A percentile compares a stretch with the other conserved stretches of the same genome.
These are phyloP conservation scores for Chiloscyllium plagiosum DNA, from an alignment of 2,113 vertebrate genomes.

Conservation along the genomic window DNA sequence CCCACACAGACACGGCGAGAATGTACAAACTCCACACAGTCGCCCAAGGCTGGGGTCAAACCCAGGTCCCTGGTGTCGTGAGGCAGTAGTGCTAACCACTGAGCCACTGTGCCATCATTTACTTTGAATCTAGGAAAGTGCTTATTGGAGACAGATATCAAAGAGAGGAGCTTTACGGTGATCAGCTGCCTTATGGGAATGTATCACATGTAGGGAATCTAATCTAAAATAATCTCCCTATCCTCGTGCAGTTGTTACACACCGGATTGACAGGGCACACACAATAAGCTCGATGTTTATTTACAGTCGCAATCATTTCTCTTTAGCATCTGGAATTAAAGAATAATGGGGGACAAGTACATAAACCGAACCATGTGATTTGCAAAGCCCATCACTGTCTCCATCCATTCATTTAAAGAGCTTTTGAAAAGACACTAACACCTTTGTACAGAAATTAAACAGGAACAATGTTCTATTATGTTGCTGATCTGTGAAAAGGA, in stretches of 20 bases:
- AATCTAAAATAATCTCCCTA: not conserved
- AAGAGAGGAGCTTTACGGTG: not conserved
- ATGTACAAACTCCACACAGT: no score
- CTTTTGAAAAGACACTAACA: not conserved
- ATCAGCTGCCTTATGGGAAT: not conserved
- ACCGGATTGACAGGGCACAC: not conserved
- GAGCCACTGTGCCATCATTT: not conserved
- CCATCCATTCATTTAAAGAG: not conserved
- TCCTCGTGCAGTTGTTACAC: not conserved
- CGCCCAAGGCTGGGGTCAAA: no score
- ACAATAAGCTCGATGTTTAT: not conserved
- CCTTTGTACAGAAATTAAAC: not conserved
- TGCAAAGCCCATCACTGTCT: not conserved
- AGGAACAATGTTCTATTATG: not conserved
- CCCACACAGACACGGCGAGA: no score
- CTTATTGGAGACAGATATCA: not conserved
- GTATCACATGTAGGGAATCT: not conserved
- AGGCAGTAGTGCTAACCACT: no score
- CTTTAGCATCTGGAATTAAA: not conserved
- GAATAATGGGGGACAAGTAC: not conserved
- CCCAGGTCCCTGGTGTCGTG: no score
- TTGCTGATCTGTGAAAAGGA: not conserved
- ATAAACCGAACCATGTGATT: not conserved
- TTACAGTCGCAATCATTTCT: not conserved
- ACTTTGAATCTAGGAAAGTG: not conserved